Evolutionary conservation across 2,797 vertebrate species (phyloP).

Genomic region (Poliocrania exsul): DNA sequence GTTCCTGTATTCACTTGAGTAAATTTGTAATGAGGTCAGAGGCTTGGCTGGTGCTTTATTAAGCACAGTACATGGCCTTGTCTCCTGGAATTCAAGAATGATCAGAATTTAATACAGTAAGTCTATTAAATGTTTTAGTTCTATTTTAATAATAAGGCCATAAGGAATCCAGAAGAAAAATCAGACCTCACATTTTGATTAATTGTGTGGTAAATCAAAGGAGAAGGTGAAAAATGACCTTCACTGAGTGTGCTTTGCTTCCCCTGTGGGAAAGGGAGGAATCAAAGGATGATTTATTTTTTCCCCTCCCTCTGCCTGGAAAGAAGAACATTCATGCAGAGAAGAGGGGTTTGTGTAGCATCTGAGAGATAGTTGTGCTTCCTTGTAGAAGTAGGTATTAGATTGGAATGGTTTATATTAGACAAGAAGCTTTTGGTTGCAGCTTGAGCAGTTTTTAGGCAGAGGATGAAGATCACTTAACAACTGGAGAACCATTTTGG

Average conservation of each 20-base stretch:
- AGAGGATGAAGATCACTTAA: neutral
- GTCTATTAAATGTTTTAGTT: neutral
- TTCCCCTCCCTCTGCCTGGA: neutral
- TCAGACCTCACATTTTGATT: neutral
- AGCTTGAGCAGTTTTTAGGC: neutral
- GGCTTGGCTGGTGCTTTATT: neutral
- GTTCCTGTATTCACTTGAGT: neutral
- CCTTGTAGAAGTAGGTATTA: neutral
- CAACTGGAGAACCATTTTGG: neutral
- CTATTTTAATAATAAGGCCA: neutral
- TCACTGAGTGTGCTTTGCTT: neutral
- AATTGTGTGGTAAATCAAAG: neutral
- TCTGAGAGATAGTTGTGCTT: neutral
- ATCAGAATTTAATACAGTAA: neutral
- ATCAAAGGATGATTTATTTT: neutral
- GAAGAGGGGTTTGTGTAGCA: neutral
- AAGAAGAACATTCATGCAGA: neutral
- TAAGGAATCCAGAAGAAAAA: neutral
- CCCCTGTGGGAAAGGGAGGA: neutral
- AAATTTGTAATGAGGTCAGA: neutral
- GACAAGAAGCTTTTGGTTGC: neutral
- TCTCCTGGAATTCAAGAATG: neutral
- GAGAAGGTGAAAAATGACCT: conserved; percentile 26
- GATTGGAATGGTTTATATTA: neutral
- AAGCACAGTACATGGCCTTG: neutral